These are phyloP conservation scores for Meteorus cinctellus DNA, from an alignment of 2,888 invertebrate species.

Conservation along the genomic window DNA sequence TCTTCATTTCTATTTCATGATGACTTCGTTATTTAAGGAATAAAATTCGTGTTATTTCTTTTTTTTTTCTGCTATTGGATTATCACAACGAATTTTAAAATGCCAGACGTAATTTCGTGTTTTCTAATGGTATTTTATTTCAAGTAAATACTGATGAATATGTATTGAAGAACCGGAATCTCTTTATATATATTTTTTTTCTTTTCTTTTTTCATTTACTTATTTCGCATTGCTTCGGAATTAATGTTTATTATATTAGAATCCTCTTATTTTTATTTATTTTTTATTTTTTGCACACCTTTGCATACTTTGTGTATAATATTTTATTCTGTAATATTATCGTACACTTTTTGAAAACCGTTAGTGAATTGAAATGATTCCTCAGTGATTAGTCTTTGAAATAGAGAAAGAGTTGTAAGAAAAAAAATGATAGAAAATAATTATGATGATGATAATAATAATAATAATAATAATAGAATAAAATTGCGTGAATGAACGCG, in stretches of 20 bases:
- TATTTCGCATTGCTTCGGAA: background rate
- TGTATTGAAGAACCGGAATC: slow-evolving; percentile 9
- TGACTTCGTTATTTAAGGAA: background rate
- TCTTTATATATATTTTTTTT: background rate
- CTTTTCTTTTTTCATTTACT: background rate
- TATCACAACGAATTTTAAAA: background rate
- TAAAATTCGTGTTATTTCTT: background rate
- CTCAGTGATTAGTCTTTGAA: background rate
- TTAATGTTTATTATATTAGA: background rate
- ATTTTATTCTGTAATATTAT: background rate
- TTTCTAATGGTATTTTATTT: background rate
- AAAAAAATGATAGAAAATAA: background rate
- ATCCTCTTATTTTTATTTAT: background rate
- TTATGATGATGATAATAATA: background rate
- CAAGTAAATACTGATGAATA: slow-evolving; percentile 1
- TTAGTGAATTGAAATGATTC: slow-evolving; percentile 20
- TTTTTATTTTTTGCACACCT: background rate
- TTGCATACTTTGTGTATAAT: background rate
- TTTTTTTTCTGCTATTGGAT: background rate
- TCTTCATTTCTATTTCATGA: background rate
- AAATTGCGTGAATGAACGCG: slow-evolving; percentile 2
- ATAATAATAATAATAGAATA: background rate
- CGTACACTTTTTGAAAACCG: background rate
- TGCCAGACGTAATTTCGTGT: background rate
- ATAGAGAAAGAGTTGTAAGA: background rate